Percentiles rank a stretch among this genome's conserved stretches.
Conservation (phyloP, 1,140 invertebrate genomes). For the Lasaia peninsularis region DNA sequence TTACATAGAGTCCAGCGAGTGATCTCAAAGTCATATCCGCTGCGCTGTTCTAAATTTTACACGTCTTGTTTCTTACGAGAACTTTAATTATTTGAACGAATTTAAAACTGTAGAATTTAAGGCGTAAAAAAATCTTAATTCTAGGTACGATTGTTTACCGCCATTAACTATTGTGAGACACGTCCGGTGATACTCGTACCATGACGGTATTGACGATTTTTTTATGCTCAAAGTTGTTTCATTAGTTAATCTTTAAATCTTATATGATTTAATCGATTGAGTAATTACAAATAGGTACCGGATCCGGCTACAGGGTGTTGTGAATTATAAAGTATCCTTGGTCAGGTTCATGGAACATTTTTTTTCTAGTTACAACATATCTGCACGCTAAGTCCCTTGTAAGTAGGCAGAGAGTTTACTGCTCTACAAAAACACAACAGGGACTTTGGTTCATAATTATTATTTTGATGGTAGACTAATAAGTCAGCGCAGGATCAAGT, state of each 20-base stretch:
- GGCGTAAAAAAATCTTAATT: conserved; percentile 47
- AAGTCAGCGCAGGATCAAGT: too few relatives aligned
- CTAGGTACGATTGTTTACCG: conserved; percentile 35
- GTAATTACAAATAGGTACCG: not conserved
- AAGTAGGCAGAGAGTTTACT: too few relatives aligned
- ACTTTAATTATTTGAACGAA: conserved; percentile 63
- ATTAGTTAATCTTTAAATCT: not conserved
- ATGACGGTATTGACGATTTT: conserved; percentile 19
- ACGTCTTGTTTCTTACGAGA: conserved; percentile 43
- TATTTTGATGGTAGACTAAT: too few relatives aligned
- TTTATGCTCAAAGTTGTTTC: not conserved
- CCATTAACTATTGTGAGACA: conserved; percentile 38
- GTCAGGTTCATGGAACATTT: too few relatives aligned
- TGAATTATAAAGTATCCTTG: too few relatives aligned
- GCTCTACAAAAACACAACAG: too few relatives aligned
- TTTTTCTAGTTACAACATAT: too few relatives aligned
- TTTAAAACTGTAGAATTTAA: conserved; percentile 41
- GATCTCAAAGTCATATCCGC: conserved; percentile 46
- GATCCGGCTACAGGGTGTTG: too few relatives aligned
- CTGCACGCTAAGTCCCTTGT: too few relatives aligned
- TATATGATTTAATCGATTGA: not conserved
- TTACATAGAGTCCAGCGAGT: conserved; percentile 31
- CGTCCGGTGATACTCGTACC: conserved; percentile 39
- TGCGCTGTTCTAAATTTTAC: conserved; percentile 50
- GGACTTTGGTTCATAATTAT: too few relatives aligned